Conservation (phyloP, 2,113 vertebrate genomes). For the Melanerpes aurifrons region DNA sequence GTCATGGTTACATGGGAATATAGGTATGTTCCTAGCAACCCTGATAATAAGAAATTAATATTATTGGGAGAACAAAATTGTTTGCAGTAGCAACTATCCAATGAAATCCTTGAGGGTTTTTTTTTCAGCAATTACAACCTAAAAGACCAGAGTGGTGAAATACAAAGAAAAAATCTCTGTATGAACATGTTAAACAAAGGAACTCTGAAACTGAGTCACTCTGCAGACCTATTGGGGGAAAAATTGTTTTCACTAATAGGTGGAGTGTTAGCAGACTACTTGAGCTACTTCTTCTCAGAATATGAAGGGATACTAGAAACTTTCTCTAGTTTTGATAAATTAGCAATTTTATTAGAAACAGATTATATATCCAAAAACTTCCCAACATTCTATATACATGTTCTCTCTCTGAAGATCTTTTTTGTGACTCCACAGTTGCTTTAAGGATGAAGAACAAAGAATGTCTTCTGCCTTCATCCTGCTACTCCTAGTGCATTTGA, state of each 20-base stretch:
- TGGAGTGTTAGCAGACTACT: background rate
- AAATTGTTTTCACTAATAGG: background rate
- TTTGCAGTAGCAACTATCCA: background rate
- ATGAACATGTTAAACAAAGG: background rate
- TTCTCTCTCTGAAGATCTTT: background rate
- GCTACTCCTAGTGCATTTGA: conserved; percentile 43
- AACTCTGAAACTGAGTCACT: background rate
- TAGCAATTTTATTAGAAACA: background rate
- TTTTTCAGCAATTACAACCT: background rate
- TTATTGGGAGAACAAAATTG: background rate
- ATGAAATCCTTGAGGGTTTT: background rate
- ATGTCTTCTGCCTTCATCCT: conserved; percentile 42
- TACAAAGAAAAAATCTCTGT: background rate
- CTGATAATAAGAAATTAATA: background rate
- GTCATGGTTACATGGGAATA: background rate
- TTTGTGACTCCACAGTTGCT: conserved; percentile 12
- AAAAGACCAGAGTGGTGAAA: background rate
- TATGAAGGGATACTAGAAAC: background rate
- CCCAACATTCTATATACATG: background rate
- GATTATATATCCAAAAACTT: background rate
- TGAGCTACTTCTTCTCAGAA: background rate
- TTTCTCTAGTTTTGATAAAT: background rate
- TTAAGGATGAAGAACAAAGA: conserved; percentile 39
- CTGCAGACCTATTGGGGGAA: background rate
- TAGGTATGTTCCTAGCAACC: background rate